Conservation (phyloP, 2,113 vertebrate genomes). For the Scortum barcoo region DNA sequence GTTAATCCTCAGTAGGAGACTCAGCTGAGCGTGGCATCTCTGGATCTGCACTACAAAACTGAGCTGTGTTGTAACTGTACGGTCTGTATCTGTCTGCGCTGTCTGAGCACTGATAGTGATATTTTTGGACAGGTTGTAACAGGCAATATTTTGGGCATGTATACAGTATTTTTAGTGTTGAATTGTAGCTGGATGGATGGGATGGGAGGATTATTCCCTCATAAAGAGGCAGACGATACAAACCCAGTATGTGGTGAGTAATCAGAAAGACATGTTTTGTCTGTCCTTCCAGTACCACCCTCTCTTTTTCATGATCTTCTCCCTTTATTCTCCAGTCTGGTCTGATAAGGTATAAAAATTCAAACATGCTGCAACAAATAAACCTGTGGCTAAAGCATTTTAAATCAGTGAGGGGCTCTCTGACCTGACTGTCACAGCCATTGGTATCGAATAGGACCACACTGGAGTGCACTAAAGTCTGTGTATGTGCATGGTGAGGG, state of each 20-base stretch:
- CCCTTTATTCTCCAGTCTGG: conserved; percentile 1
- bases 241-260: neutral
- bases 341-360: conserved; percentile 7
- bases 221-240: neutral
- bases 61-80: conserved; percentile 12
- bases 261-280: neutral
- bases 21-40: neutral
- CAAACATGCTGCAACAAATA: conserved; percentile 18
- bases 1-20: conserved; percentile 2
- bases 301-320: conserved; percentile 4
- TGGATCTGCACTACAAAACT: conserved; percentile 6
- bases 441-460: conserved; percentile 12
- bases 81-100: neutral
- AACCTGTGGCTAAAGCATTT: conserved; percentile 16
- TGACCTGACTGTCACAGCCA: conserved; percentile 10
- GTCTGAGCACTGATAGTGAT: neutral
- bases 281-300: neutral
- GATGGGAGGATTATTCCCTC: neutral
- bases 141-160: neutral
- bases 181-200: neutral
- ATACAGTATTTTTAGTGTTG: neutral
- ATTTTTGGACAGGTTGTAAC: neutral
- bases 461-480: conserved; percentile 10
- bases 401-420: conserved; percentile 21
- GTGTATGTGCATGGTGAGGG: conserved; percentile 1